Evolutionary conservation across 2,888 invertebrate genomes (phyloP), one percentile per base, ranked within the genome.

Genomic region (Aethes cnicana): DNA sequence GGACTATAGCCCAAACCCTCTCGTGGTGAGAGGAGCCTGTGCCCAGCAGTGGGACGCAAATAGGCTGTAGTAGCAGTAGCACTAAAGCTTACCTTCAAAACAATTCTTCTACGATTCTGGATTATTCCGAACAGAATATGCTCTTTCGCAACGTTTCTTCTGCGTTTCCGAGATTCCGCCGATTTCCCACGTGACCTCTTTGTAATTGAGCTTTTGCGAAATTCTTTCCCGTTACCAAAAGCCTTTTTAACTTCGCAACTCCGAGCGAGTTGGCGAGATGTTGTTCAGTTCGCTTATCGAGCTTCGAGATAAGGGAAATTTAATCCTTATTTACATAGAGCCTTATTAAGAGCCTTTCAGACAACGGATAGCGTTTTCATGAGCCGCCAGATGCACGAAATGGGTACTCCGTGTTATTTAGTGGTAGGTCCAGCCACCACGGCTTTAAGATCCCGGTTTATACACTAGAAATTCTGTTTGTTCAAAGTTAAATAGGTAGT

Each of bases 111-210:
- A 18, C 23, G 41, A 42, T 37, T 23, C 26, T 37, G 23, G 32
- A 26, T 33, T 39, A 44, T 26, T 32, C 9, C 37, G 9, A 21
- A 17, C 52, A 39, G 44, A 46, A 39, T 52, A 46, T 20, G 37
- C 52, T 46, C 32, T 23, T 20, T 26, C 39, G 36, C 28, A 36
- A 44, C 43, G 44, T 50, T 44, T 43, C 25, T 43, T 18, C 44
- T 46, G 43, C 37, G 47, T 54, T 53, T 37, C 48, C 32, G 32
- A 23, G 43, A 43, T 43, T 47, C 43, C 43, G 14, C 30, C 47
- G 53, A 54, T 54, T 54, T 54, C 53, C 48, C 53, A 47, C 43
- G 53, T 48, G 53, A 48, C 48, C 53, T 39, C 32, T 43, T n/a
- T 43, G 37, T 54, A 54, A 54, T 54, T 43, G 47, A 43, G 36